Evolutionary conservation across 2,113 vertebrate genomes (phyloP), one percentile per base, ranked within the genome.

Genomic region (Ursus arctos): DNA sequence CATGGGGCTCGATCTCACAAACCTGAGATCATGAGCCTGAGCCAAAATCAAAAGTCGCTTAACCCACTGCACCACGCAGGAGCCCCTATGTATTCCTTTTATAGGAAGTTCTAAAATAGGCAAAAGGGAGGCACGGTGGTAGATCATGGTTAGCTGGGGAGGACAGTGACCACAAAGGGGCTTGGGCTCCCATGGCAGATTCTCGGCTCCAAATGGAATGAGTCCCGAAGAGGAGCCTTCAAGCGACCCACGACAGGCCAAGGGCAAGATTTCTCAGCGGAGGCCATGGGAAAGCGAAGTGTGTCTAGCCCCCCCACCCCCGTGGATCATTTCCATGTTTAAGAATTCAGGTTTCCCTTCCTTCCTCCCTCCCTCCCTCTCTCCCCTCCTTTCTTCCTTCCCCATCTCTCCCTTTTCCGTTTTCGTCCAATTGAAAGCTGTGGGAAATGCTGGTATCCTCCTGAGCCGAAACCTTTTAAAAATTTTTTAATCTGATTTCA

Each of bases 401-500:
- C 28, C 77, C 3, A 28, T 86, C 36, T 74, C 76, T 84, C 14
- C 14, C 36, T 63, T 76, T 92, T 82, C 82, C 43, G 1, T 53
- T 88, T 83, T 74, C 55, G 82, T 82, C 94, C 72, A 13, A 7
- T 47, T 86, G 92, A 92, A 94, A 88, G 76, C 91, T 97, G 96
- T 96, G 96, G 93, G 98, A 97, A 97, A 92, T 69, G 83, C 67
- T 72, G 51, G 72, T 47, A 84, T 77, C 80, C 72, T 81, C 84
- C 88, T 94, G 69, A 92, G 91, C 96, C 55, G 72, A 95, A 93
- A 96, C 85, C 94, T 96, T 97, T 94, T 3, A 84, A 96, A 90
- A n/a, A 24, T 0, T 61, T 90, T 96, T 97, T 94, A 55, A 92
- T 84, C 88, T 95, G 92, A 98, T 97, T 97, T 98, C 97, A 97